Percentiles rank a stretch among this genome's conserved stretches.
These are phyloP conservation scores for Myotis pilosus DNA, from an alignment of 2,797 vertebrate genomes.

Conservation along the genomic window DNA sequence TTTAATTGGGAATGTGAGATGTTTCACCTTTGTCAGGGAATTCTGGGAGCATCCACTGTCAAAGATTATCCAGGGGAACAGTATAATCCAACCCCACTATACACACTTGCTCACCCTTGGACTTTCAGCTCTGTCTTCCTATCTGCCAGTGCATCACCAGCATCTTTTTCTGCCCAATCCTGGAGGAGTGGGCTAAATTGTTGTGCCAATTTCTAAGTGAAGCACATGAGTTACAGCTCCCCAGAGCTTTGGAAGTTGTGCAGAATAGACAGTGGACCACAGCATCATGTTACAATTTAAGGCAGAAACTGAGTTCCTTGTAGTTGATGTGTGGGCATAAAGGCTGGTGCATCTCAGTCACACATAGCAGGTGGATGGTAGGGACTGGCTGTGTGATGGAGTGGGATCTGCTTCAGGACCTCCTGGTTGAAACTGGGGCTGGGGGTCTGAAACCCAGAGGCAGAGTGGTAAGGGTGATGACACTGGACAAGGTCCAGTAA, in stretches of 20 bases:
- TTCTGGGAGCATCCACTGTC: background rate
- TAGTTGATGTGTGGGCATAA: background rate
- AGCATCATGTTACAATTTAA: background rate
- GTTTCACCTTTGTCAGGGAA: background rate
- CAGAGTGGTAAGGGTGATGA: background rate
- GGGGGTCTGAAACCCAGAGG: background rate
- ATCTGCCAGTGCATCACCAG: background rate
- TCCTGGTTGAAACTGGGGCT: background rate
- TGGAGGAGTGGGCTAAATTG: background rate
- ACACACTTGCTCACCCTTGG: background rate
- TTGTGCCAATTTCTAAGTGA: background rate
- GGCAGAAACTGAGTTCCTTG: background rate
- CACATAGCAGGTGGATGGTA: background rate
- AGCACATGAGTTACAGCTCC: background rate
- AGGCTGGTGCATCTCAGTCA: background rate
- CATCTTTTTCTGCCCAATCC: background rate
- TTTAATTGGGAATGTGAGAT: background rate
- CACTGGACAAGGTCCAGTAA: background rate
- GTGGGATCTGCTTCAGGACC: background rate
- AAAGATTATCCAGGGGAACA: background rate
- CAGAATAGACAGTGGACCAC: background rate
- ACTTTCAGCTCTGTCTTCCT: background rate
- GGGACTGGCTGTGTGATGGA: background rate
- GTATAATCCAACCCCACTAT: too few species aligned
- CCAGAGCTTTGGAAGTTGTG: background rate